phyloP scores from a whole-genome alignment of 2,888 invertebrate species.

The Uloborus plumipes region DNA sequence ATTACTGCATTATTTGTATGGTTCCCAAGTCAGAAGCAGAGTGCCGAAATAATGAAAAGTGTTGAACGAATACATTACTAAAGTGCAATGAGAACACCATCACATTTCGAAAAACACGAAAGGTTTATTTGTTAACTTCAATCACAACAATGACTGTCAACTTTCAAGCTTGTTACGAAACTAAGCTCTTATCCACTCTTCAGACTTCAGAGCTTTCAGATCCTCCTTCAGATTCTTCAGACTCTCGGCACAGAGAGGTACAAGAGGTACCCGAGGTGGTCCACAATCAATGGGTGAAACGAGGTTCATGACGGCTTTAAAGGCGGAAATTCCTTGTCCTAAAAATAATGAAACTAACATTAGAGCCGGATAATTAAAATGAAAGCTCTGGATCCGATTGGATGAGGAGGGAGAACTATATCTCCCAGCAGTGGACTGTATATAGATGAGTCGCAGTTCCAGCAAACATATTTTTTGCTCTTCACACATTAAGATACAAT shows the following conservation, averaged over 20 bases:
- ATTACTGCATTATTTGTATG: too few relatives aligned
- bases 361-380: too few relatives aligned
- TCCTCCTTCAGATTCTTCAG: constrained; percentile 35
- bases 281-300: constrained; percentile 45
- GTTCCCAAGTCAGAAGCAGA: too few relatives aligned
- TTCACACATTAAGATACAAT: too few relatives aligned
- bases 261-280: constrained; percentile 42
- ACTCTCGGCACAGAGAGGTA: constrained; percentile 32
- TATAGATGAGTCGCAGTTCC: too few relatives aligned
- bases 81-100: too few relatives aligned
- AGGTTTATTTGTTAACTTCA: neutral
- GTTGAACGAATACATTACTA: too few relatives aligned
- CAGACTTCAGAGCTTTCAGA: constrained; percentile 31
- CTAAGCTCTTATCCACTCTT: constrained; percentile 24
- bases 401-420: too few relatives aligned
- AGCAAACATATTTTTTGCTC: too few relatives aligned
- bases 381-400: too few relatives aligned
- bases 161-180: neutral
- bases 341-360: neutral
- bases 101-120: neutral
- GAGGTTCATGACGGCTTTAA: constrained; percentile 58
- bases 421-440: too few relatives aligned
- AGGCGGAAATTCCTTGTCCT: constrained; percentile 49
- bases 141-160: neutral
- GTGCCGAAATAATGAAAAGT: too few relatives aligned